A percentile compares a stretch with the other conserved stretches of the same genome.
Conservation (phyloP, 2,113 vertebrate genomes). For the Campylorhamphus procurvoides region DNA sequence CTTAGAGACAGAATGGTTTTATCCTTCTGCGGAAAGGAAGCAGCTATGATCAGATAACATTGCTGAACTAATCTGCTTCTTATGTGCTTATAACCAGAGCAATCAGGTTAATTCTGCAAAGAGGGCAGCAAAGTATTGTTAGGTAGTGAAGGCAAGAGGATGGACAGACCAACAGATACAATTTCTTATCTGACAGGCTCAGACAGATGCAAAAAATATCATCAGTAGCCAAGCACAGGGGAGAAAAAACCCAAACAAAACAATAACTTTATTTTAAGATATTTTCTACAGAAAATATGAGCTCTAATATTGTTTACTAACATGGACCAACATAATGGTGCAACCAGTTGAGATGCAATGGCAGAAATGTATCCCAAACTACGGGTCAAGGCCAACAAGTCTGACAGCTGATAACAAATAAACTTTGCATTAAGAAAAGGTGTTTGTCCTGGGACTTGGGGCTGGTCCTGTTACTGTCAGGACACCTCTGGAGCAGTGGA, state of each 20-base stretch:
- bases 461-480: not conserved
- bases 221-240: not conserved
- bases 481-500: not conserved
- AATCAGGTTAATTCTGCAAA: not conserved
- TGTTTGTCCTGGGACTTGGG: not conserved
- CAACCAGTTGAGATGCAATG: not conserved
- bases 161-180: not conserved
- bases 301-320: not conserved
- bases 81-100: not conserved
- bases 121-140: not conserved
- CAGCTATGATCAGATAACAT: not conserved
- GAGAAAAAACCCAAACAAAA: not conserved
- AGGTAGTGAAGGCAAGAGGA: not conserved
- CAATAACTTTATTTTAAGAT: not conserved
- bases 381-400: accelerated
- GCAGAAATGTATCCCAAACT: not conserved
- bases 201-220: not conserved
- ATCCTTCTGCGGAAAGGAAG: not conserved
- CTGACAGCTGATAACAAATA: not conserved
- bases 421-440: not conserved
- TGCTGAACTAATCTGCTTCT: not conserved
- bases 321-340: not conserved
- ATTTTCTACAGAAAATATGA: not conserved
- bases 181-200: not conserved
- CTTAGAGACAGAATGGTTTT: not conserved